These are phyloP conservation scores for Ornithoptera alexandrae DNA, from an alignment of 2,888 invertebrate species.

Conservation along the genomic window DNA sequence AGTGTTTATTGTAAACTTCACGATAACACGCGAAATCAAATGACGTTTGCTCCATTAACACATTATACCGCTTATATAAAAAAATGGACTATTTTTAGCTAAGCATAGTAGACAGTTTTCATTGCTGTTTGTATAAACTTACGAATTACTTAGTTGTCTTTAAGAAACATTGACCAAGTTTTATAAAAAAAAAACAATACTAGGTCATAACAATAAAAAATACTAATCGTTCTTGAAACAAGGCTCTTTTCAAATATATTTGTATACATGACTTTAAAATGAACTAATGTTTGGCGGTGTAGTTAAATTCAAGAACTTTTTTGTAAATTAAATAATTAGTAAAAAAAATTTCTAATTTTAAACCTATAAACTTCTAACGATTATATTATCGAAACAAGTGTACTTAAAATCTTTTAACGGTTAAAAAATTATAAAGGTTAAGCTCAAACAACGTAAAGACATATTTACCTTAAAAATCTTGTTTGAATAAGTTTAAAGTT, in stretches of 20 bases:
- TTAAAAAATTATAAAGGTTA: constrained; percentile 13
- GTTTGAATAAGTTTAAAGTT: neutral
- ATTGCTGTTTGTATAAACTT: neutral
- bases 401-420: constrained; percentile 1
- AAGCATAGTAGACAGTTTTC: neutral
- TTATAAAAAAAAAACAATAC: too few relatives aligned
- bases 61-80: constrained; percentile 15
- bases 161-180: too few relatives aligned
- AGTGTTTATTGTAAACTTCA: constrained; percentile 34
- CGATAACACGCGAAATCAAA: constrained; percentile 29
- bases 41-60: constrained; percentile 28
- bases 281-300: too few relatives aligned
- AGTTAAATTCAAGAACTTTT: too few relatives aligned
- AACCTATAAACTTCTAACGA: neutral
- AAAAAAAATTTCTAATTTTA: neutral
- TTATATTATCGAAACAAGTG: neutral
- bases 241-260: too few relatives aligned
- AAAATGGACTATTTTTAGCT: constrained; percentile 9
- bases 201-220: too few relatives aligned
- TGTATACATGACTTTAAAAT: neutral
- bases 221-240: too few relatives aligned
- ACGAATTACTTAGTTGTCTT: too few relatives aligned
- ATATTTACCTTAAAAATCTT: constrained; percentile 1
- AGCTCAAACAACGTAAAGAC: constrained; percentile 1
- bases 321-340: too few relatives aligned